Base-by-base conservation (phyloP, 2,888 invertebrate species). In the Lasioglossum marginatum region DNA sequence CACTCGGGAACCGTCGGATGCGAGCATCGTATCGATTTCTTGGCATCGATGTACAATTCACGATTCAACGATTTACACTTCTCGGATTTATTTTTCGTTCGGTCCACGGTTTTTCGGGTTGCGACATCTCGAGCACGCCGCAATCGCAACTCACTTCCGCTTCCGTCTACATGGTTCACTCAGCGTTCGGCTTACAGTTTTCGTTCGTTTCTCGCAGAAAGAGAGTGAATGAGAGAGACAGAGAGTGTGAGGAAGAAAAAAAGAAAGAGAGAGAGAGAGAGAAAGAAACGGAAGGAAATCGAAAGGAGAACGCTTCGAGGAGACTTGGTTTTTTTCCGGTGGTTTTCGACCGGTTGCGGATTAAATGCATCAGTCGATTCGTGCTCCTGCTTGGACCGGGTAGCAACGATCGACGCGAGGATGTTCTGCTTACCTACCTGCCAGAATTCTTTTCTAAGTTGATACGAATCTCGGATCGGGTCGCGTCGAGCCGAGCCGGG, bases 351-450 rank as follows among this genome's bases (percentile, higher is more conserved):
- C n/a, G 52, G n/a, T 63, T 66, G 68, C 68, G 68, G 23, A 34
- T 40, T 8, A 37, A 68, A 68, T 37, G 68, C 23, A 66, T 66
- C 66, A 4, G 19, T 57, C 45, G 43, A 73, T 84, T 79, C 83
- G 75, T 79, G 79, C 81, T 77, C 76, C 72, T 79, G 63, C 27
- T 71, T 83, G 34, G 1, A 66, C 71, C 72, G 66, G 72, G 40
- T 4, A 23, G n/a, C 40, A 88, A 84, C 89, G 85, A 83, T 88
- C 82, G 87, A 86, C 85, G 79, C 88, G 83, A 90, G 87, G 81
- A 84, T 85, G 40, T 80, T 76, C 77, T 92, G 91, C 91, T 93
- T 93, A 94, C 93, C 93, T 93, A 93, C 90, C 90, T 91, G 91
- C 60, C 87, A 77, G 82, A 81, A 87, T 86, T 60, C 27, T 45